Evolutionary conservation across 2,113 vertebrate species (phyloP).

Genomic region (Catharus fuscescens): DNA sequence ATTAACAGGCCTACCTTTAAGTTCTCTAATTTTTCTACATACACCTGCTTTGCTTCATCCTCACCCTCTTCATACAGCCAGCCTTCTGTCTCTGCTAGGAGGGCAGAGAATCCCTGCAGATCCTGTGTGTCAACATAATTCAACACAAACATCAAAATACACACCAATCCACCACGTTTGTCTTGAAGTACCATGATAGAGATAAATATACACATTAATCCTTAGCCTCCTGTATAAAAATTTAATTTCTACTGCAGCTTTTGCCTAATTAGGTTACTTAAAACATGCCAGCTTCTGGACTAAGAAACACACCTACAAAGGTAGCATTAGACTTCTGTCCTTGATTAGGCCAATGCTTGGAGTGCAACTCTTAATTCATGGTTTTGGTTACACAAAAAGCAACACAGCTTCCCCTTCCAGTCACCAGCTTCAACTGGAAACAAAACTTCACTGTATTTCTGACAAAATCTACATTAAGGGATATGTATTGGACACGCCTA

Average conservation of each 20-base stretch:
- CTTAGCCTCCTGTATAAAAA: background rate
- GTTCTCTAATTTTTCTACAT: slow-evolving; percentile 79
- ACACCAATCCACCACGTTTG: background rate
- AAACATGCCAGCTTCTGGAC: background rate
- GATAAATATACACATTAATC: background rate
- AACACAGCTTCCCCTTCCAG: background rate
- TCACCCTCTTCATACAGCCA: slow-evolving; percentile 85
- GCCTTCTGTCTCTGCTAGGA: slow-evolving; percentile 78
- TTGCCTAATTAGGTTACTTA: background rate
- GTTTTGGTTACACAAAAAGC: background rate
- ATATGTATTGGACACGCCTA: background rate
- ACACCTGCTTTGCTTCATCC: slow-evolving; percentile 82
- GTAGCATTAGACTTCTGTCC: background rate
- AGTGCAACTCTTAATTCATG: background rate
- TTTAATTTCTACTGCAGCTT: background rate
- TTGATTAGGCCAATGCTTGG: background rate
- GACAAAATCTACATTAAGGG: background rate
- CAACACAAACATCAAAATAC: background rate
- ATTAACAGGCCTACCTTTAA: slow-evolving; percentile 72
- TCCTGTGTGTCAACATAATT: slow-evolving; percentile 56
- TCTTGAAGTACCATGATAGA: background rate
- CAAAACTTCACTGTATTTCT: background rate
- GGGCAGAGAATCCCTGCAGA: slow-evolving; percentile 70
- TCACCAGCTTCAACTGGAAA: background rate
- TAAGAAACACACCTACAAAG: background rate